phyloP scores from a whole-genome alignment of 2,888 invertebrate genomes.

The Dynastes maya region DNA sequence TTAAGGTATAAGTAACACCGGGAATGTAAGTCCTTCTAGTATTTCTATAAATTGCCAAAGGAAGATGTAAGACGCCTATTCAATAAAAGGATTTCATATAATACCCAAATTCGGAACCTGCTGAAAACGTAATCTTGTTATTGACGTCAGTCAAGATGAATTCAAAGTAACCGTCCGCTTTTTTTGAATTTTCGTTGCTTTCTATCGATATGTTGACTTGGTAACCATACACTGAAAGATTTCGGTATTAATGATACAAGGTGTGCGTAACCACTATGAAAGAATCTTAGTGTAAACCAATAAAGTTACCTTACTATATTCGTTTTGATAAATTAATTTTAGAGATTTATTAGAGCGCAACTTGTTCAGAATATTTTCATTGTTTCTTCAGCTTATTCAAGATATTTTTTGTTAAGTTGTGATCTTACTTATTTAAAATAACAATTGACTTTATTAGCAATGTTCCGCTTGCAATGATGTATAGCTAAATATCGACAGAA shows the following conservation, averaged over 20 bases:
- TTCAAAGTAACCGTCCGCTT: constrained; percentile 62
- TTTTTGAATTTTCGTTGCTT: constrained; percentile 44
- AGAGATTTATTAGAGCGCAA: no score
- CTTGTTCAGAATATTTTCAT: no score
- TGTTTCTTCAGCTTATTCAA: no score
- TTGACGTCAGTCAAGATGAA: constrained; percentile 64
- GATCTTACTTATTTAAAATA: no score
- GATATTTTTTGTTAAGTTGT: no score
- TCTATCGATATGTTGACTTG: constrained; percentile 55
- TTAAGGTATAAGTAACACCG: constrained; percentile 58
- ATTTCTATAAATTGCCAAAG: constrained; percentile 28
- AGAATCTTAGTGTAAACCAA: no score
- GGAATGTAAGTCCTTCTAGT: constrained; percentile 52
- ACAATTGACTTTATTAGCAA: no score
- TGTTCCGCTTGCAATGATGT: no score
- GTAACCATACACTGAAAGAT: constrained; percentile 59
- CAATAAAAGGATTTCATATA: neutral
- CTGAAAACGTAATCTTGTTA: constrained; percentile 61
- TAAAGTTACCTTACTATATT: no score
- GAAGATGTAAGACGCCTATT: neutral
- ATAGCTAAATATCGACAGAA: no score
- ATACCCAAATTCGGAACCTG: constrained; percentile 59
- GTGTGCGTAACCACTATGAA: no score
- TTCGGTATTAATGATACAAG: constrained; percentile 6
- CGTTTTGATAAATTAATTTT: no score